Conservation (phyloP, 2,888 invertebrate species). For the Oligia fasciuncula region DNA sequence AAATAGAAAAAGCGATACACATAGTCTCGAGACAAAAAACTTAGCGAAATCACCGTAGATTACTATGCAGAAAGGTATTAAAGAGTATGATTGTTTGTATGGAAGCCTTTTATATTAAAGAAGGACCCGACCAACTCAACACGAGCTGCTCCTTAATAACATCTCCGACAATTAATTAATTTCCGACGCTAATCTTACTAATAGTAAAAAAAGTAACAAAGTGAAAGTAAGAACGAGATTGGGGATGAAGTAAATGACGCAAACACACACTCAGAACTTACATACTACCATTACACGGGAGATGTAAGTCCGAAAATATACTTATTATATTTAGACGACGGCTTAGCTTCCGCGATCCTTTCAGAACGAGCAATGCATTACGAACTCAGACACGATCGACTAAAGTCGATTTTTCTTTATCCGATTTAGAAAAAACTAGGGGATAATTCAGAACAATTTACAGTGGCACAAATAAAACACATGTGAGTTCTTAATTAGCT, state of each 20-base stretch:
- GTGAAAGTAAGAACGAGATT: slow-evolving; percentile 34
- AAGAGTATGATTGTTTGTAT: too few relatives aligned
- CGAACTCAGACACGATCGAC: slow-evolving; percentile 49
- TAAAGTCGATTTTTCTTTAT: slow-evolving; percentile 62
- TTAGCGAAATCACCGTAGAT: slow-evolving; percentile 37
- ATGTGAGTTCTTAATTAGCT: slow-evolving; percentile 72
- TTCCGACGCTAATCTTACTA: slow-evolving; percentile 24
- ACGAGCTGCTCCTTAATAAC: too few relatives aligned
- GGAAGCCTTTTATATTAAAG: too few relatives aligned
- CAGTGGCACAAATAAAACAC: slow-evolving; percentile 72
- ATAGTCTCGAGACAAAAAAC: slow-evolving; percentile 42
- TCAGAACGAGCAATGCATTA: slow-evolving; percentile 57
- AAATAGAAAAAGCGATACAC: slow-evolving; percentile 40
- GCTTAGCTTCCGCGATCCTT: slow-evolving; percentile 77
- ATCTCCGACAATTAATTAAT: too few relatives aligned
- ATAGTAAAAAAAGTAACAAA: slow-evolving; percentile 47
- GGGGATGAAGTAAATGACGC: slow-evolving; percentile 59
- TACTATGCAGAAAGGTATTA: background rate
- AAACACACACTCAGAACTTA: slow-evolving; percentile 68
- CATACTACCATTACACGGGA: slow-evolving; percentile 66
- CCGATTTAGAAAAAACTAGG: slow-evolving; percentile 46
- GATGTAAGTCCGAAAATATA: slow-evolving; percentile 73
- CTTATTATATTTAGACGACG: slow-evolving; percentile 77
- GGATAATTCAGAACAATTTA: slow-evolving; percentile 72
- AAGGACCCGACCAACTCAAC: too few relatives aligned